These are phyloP conservation scores for Drosophila borborema DNA, from an alignment of 2,888 invertebrate genomes.

Conservation along the genomic window DNA sequence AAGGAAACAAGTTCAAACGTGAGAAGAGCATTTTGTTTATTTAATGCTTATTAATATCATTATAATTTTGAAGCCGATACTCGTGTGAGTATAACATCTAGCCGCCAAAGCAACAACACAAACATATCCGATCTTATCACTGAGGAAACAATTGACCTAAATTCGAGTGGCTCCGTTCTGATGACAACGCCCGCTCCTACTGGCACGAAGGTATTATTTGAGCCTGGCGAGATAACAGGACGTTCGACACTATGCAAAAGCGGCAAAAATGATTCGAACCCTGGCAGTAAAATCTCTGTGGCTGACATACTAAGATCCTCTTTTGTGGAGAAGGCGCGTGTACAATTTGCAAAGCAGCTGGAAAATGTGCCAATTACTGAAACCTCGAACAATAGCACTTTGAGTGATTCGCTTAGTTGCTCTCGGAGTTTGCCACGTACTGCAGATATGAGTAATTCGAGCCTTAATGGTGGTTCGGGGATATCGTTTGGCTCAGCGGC, in stretches of 20 bases:
- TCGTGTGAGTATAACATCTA: constrained; percentile 59
- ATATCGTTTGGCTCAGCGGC: constrained; percentile 63
- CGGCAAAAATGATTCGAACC: constrained; percentile 23
- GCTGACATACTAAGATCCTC: constrained; percentile 84
- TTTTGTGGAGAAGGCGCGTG: constrained; percentile 80
- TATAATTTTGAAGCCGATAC: constrained; percentile 8
- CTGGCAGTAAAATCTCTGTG: constrained; percentile 66
- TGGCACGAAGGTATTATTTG: constrained; percentile 79
- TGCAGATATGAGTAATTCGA: constrained; percentile 78
- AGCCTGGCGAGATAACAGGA: constrained; percentile 84
- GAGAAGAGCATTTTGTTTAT: neutral
- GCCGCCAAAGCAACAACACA: constrained; percentile 52
- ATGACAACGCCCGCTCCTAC: constrained; percentile 47
- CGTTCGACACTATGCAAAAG: constrained; percentile 80
- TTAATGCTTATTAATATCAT: neutral
- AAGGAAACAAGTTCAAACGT: constrained; percentile 21
- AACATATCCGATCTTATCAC: constrained; percentile 83
- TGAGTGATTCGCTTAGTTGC: constrained; percentile 62
- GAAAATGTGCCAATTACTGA: constrained; percentile 49
- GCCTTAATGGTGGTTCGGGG: constrained; percentile 66
- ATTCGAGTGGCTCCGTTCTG: constrained; percentile 63
- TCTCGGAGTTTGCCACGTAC: constrained; percentile 81
- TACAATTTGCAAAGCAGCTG: constrained; percentile 54
- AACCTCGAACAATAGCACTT: constrained; percentile 33
- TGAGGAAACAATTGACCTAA: constrained; percentile 83